Percentiles rank a stretch among this genome's conserved stretches.
Evolutionary conservation across 1,140 invertebrate genomes (phyloP).

Genomic region (Monochamus saltuarius): DNA sequence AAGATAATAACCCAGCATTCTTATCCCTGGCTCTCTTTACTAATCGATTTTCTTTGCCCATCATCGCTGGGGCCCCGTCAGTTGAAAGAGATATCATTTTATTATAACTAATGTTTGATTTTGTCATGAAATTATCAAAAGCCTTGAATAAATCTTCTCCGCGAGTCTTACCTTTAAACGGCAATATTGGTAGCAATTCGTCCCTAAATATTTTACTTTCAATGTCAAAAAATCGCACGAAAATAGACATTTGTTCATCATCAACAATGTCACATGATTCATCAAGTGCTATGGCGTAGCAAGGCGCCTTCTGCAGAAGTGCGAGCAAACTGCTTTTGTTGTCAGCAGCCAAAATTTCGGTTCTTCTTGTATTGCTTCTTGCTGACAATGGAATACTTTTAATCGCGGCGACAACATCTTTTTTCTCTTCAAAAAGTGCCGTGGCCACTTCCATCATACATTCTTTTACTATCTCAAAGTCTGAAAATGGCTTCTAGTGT

Average conservation of each 20-base stretch:
- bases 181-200: conserved; percentile 24
- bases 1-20: conserved; percentile 12
- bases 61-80: no score
- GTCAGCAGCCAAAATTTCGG: conserved; percentile 22
- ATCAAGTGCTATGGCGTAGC: conserved; percentile 15
- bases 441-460: conserved; percentile 22
- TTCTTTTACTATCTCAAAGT: conserved; percentile 19
- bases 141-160: conserved; percentile 1
- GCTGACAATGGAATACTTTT: conserved; percentile 11
- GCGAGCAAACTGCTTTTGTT: conserved; percentile 14
- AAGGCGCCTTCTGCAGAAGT: not conserved
- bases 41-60: no score
- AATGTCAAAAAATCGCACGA: conserved; percentile 23
- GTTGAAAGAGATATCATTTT: not conserved
- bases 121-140: not conserved
- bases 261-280: conserved; percentile 16
- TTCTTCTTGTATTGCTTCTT: conserved; percentile 25
- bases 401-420: no score
- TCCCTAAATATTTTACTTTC: conserved; percentile 18
- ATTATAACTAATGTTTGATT: not conserved
- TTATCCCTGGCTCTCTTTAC: conserved; percentile 14
- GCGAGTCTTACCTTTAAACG: not conserved
- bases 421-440: conserved; percentile 1
- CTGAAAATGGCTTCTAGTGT: conserved; percentile 25
- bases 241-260: conserved; percentile 10